Conservation (phyloP, 2,888 invertebrate species). For the Chrysina gloriosa region DNA sequence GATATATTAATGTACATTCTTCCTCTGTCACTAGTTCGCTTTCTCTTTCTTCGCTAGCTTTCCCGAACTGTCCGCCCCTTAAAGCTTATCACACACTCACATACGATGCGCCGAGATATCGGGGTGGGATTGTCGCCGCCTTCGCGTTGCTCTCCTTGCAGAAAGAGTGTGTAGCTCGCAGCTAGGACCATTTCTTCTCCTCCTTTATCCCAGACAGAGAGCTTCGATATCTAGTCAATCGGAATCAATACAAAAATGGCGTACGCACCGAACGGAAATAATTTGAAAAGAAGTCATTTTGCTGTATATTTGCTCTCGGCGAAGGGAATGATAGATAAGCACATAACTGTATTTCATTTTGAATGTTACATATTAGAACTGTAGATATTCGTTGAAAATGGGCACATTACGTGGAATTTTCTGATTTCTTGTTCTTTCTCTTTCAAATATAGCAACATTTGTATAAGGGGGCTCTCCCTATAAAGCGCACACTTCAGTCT, state of each 20-base stretch:
- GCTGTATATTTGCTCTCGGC: conserved; percentile 16
- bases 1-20: neutral
- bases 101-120: conserved; percentile 61
- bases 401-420: no score
- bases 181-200: conserved; percentile 41
- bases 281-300: conserved; percentile 17
- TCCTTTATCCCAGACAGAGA: conserved; percentile 55
- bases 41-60: conserved; percentile 33
- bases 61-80: conserved; percentile 59
- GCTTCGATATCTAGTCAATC: conserved; percentile 60
- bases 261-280: conserved; percentile 44
- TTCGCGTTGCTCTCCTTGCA: conserved; percentile 49
- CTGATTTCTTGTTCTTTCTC: no score
- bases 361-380: no score
- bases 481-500: no score
- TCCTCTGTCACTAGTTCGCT: conserved; percentile 5
- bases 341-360: neutral
- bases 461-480: no score
- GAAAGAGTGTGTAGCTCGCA: conserved; percentile 26
- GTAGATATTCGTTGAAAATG: no score
- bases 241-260: conserved; percentile 62
- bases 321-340: no score
- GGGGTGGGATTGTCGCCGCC: conserved; percentile 58
- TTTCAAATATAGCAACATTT: no score
- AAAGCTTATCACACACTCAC: conserved; percentile 62